A percentile compares a stretch with the other conserved stretches of the same genome.
phyloP scores from a whole-genome alignment of 2,113 vertebrate species.

The Oxygymnocypris stewartii region DNA sequence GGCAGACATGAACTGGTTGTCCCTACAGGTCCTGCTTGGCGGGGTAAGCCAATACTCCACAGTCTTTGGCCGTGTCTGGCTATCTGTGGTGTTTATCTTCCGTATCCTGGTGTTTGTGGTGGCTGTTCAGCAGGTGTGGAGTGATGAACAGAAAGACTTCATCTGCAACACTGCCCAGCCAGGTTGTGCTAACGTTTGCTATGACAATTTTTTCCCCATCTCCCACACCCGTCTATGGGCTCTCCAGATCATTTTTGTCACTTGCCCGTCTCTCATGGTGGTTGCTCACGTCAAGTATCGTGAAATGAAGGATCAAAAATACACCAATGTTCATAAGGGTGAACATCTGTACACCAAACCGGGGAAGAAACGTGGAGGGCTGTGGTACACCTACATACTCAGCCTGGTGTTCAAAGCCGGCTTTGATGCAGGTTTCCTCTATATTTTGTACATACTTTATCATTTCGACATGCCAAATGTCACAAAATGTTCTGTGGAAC shows the following conservation, averaged over 20 bases:
- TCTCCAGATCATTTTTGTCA: constrained; percentile 94
- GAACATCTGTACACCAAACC: constrained; percentile 72
- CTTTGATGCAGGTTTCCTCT: constrained; percentile 84
- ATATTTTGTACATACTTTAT: constrained; percentile 81
- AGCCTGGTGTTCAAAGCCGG: constrained; percentile 87
- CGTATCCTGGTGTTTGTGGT: constrained; percentile 90
- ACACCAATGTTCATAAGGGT: constrained; percentile 23
- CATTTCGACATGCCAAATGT: constrained; percentile 80
- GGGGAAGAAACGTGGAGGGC: constrained; percentile 85
- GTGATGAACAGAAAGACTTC: constrained; percentile 87
- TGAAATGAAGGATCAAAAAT: constrained; percentile 78
- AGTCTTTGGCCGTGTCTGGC: constrained; percentile 87
- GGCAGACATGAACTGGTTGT: constrained; percentile 86
- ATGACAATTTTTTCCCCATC: constrained; percentile 86
- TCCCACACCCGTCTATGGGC: constrained; percentile 94
- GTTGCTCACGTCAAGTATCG: constrained; percentile 88
- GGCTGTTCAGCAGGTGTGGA: constrained; percentile 88
- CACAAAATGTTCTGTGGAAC: constrained; percentile 79
- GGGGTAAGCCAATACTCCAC: constrained; percentile 95
- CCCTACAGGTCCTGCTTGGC: constrained; percentile 76
- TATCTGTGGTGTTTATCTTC: constrained; percentile 91
- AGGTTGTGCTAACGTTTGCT: constrained; percentile 89
- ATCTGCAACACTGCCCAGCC: constrained; percentile 90
- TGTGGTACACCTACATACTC: constrained; percentile 94
- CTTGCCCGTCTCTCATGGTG: constrained; percentile 90